phyloP scores from a whole-genome alignment of 2,113 vertebrate species.

The Amphiprion ocellaris region DNA sequence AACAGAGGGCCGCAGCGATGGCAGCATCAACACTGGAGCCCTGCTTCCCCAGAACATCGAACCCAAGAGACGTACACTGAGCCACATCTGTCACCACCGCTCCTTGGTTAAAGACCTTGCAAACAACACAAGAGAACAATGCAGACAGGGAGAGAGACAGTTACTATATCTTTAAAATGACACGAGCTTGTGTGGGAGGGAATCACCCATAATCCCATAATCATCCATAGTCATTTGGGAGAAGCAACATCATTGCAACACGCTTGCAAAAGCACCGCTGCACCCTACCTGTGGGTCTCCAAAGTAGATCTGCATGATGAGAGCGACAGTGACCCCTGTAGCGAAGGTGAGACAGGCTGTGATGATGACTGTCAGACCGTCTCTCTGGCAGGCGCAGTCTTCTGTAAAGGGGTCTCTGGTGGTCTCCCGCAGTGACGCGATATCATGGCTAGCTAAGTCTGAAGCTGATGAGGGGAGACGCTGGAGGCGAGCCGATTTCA shows the following conservation, averaged over 20 bases:
- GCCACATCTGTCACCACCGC: slow-evolving; percentile 94
- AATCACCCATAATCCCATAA: slow-evolving; percentile 5
- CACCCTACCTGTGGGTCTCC: slow-evolving; percentile 93
- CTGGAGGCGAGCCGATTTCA: slow-evolving; percentile 94
- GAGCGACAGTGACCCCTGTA: slow-evolving; percentile 93
- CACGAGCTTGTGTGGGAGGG: neutral
- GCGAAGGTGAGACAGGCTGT: slow-evolving; percentile 97
- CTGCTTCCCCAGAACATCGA: slow-evolving; percentile 87
- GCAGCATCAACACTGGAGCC: slow-evolving; percentile 97
- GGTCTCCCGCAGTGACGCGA: slow-evolving; percentile 92
- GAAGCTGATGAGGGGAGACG: slow-evolving; percentile 95
- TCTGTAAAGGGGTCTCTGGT: slow-evolving; percentile 91
- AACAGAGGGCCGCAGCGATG: slow-evolving; percentile 90
- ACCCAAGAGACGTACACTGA: slow-evolving; percentile 92
- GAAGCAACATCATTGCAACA: slow-evolving; percentile 3
- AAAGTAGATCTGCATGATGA: slow-evolving; percentile 98
- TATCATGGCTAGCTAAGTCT: slow-evolving; percentile 92
- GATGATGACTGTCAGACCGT: slow-evolving; percentile 96
- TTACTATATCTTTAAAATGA: neutral
- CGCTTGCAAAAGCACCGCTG: neutral
- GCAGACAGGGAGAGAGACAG: neutral
- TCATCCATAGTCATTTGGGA: neutral
- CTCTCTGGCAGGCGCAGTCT: slow-evolving; percentile 93
- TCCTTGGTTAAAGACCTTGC: slow-evolving; percentile 91
- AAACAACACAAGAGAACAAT: slow-evolving; percentile 4